Evolutionary conservation across 2,797 vertebrate species (phyloP), one percentile per base, ranked within the genome.

Genomic region (Enteromius radiatus): DNA sequence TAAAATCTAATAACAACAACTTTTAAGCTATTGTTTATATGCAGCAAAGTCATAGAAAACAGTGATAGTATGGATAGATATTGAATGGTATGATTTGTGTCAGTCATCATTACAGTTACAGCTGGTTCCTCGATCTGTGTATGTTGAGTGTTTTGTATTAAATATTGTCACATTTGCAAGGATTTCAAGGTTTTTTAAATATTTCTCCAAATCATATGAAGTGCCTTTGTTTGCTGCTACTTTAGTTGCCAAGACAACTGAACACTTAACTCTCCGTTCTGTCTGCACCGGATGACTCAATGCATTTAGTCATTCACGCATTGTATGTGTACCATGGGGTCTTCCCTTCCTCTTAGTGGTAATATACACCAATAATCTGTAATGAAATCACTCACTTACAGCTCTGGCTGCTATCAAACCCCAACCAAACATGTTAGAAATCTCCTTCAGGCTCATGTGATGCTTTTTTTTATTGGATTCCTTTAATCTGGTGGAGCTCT

Each of bases 351-450:
- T 81, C 31, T 76, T 76, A 84, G 67, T 74, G 67, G 63, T 78
- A 87, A 86, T 83, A 73, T 73, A 71, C 52, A 49, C 67, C 43
- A 78, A 61, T 81, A 84, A 87, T 84, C 84, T 83, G 41, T 84
- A 84, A 87, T 87, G 82, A 85, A 88, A 88, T 86, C 83, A 78
- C 28, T 80, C 79, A 33, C 23, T 82, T 69, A 38, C 43, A 54
- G 21, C 76, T 84, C 45, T 65, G 73, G 38, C 76, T 31, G 80
- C 67, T 81, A 31, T 78, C 69, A 19, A 75, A 68, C 59, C 64
- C 26, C 63, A 76, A 49, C 64, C 75, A 59, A 80, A 84, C 80
- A 65, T 63, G 59, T 59, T 28, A 15, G 73, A 59, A 76, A 45
- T 73, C 49, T 82, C 47, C 67, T 84, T 12, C 12, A 54, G 77